Conservation (phyloP, 2,113 vertebrate species). For the Desmodus rotundus region DNA sequence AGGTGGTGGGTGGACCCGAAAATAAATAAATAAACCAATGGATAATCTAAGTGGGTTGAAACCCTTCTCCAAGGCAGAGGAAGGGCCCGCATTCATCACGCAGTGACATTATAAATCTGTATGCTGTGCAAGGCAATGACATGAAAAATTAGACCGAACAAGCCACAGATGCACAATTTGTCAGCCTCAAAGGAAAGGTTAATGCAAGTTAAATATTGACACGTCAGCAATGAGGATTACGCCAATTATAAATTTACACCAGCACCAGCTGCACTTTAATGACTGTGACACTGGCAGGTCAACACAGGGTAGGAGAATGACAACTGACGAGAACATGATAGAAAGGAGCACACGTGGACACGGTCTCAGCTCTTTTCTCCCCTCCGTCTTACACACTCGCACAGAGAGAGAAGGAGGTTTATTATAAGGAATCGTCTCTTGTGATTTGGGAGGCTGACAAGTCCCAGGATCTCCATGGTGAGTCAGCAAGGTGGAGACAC, state of each 20-base stretch:
- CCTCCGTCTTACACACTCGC: not conserved
- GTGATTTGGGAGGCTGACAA: not conserved
- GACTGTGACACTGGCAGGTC: slow-evolving; percentile 78
- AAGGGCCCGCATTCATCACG: slow-evolving; percentile 76
- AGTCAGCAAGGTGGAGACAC: not conserved
- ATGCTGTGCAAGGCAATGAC: slow-evolving; percentile 77
- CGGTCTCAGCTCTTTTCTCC: not conserved
- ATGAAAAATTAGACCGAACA: slow-evolving; percentile 83
- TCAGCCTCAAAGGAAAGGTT: slow-evolving; percentile 85
- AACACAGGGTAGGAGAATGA: slow-evolving; percentile 60
- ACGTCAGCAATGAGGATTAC: slow-evolving; percentile 84
- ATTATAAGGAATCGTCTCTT: not conserved
- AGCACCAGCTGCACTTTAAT: slow-evolving; percentile 76
- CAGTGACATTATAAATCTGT: slow-evolving; percentile 81
- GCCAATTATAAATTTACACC: slow-evolving; percentile 83
- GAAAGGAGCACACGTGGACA: slow-evolving; percentile 52
- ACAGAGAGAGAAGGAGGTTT: not conserved
- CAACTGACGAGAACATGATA: slow-evolving; percentile 61
- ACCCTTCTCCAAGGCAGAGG: slow-evolving; percentile 71
- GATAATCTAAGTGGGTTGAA: slow-evolving; percentile 65
- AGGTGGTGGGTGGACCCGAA: slow-evolving; percentile 19
- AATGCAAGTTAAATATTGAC: slow-evolving; percentile 87
- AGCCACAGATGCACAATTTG: slow-evolving; percentile 78
- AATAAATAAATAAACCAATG: slow-evolving; percentile 71
- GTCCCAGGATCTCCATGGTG: no score